phyloP scores from a whole-genome alignment of 2,797 vertebrate genomes.

The Pantherophis vulpinus region DNA sequence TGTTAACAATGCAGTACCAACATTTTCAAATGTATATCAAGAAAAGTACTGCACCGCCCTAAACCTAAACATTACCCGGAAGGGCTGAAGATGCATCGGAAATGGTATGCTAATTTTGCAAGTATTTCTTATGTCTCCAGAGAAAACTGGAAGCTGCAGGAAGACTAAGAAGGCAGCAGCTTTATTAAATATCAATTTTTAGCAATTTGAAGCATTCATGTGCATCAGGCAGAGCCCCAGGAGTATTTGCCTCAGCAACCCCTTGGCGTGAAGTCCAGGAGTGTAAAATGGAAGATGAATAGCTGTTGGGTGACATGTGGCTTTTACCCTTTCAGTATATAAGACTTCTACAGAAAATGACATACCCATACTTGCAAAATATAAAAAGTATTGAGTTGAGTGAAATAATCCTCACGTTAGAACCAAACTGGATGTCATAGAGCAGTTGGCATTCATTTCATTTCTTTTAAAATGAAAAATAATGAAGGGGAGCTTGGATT shows the following conservation, averaged over 20 bases:
- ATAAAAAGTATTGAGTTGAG: background rate
- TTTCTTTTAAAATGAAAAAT: background rate
- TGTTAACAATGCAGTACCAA: background rate
- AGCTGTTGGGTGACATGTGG: background rate
- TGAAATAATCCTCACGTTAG: background rate
- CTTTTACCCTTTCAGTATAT: background rate
- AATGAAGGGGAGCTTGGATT: background rate
- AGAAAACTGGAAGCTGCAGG: background rate
- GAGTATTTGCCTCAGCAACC: conserved; percentile 1
- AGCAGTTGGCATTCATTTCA: background rate
- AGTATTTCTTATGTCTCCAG: conserved; percentile 16
- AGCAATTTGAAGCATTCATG: background rate
- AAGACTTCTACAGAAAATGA: background rate
- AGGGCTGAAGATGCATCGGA: conserved; percentile 6
- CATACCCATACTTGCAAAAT: background rate
- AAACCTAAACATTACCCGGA: background rate
- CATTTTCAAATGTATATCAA: background rate
- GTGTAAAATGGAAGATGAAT: background rate
- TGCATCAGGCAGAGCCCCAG: background rate
- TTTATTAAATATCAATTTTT: background rate
- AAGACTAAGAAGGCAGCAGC: background rate
- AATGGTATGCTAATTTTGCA: background rate
- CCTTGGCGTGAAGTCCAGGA: background rate
- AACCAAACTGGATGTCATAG: background rate
- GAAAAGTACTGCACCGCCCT: background rate